Percentiles rank a stretch among this genome's conserved stretches.
Evolutionary conservation across 2,113 vertebrate genomes (phyloP).

Genomic region (Corythornis madagascariensis): DNA sequence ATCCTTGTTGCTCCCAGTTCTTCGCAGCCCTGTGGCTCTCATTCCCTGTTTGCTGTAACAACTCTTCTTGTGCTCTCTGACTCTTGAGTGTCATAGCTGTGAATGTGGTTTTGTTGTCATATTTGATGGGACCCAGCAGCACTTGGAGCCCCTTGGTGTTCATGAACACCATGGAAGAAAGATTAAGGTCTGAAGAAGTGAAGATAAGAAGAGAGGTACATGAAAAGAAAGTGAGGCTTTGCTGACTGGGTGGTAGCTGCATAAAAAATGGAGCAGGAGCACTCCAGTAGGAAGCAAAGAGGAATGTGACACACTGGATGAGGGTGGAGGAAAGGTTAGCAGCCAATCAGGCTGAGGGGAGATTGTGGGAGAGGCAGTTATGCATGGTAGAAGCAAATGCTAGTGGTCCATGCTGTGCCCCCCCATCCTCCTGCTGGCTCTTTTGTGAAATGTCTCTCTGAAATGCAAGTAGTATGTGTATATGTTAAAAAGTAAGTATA

Average conservation of each 20-base stretch:
- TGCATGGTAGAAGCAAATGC: background rate
- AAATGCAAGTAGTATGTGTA: accelerated
- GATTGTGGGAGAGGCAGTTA: background rate
- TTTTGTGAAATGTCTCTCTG: background rate
- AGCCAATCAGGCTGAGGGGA: background rate
- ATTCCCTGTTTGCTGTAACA: background rate
- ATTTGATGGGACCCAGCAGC: background rate
- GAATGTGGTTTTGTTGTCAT: accelerated
- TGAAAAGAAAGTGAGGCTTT: background rate
- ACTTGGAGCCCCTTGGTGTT: background rate
- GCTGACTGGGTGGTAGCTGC: background rate
- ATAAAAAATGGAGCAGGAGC: background rate
- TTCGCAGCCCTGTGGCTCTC: background rate
- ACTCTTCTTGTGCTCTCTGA: background rate
- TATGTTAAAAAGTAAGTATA: background rate
- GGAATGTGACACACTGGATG: background rate
- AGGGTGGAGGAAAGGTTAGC: background rate
- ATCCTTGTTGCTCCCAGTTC: background rate
- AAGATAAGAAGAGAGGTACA: background rate
- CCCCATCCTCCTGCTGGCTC: background rate
- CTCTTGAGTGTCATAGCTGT: accelerated
- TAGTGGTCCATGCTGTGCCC: background rate
- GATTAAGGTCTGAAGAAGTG: background rate
- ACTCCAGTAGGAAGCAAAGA: background rate
- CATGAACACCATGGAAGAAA: background rate